Conservation (phyloP, 2,888 invertebrate genomes). For the Chromoteleia sp. region DNA sequence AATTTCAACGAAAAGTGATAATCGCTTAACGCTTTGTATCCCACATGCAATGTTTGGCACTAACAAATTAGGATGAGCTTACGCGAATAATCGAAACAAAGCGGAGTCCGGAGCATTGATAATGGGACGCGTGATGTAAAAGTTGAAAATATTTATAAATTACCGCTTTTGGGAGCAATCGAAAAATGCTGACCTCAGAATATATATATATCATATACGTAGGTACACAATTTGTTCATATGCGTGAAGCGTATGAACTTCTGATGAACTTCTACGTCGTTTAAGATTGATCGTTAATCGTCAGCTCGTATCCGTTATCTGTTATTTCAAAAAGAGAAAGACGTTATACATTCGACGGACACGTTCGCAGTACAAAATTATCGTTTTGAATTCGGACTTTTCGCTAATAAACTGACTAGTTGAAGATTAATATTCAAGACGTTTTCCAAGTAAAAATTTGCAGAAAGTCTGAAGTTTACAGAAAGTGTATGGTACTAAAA, state of each 20-base stretch:
- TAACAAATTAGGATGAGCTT: constrained; percentile 23
- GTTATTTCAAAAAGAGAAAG: constrained; percentile 48
- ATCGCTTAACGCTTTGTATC: neutral
- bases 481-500: constrained; percentile 4
- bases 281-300: constrained; percentile 51
- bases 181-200: constrained; percentile 42
- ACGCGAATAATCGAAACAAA: constrained; percentile 7
- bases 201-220: constrained; percentile 22
- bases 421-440: constrained; percentile 12
- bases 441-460: neutral
- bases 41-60: constrained; percentile 26
- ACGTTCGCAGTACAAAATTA: constrained; percentile 51
- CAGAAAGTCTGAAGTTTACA: too few relatives aligned
- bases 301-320: constrained; percentile 12
- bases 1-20: neutral
- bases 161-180: constrained; percentile 20
- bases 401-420: constrained; percentile 49
- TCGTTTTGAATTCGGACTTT: constrained; percentile 15
- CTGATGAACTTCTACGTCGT: constrained; percentile 37
- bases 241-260: too few relatives aligned
- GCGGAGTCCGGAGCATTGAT: neutral
- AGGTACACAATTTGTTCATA: constrained; percentile 23
- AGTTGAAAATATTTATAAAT: constrained; percentile 26
- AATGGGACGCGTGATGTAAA: constrained; percentile 2
- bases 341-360: constrained; percentile 43